These are phyloP conservation scores for Ammodytes marinus DNA, from an alignment of 2,113 vertebrate species.

Conservation along the genomic window DNA sequence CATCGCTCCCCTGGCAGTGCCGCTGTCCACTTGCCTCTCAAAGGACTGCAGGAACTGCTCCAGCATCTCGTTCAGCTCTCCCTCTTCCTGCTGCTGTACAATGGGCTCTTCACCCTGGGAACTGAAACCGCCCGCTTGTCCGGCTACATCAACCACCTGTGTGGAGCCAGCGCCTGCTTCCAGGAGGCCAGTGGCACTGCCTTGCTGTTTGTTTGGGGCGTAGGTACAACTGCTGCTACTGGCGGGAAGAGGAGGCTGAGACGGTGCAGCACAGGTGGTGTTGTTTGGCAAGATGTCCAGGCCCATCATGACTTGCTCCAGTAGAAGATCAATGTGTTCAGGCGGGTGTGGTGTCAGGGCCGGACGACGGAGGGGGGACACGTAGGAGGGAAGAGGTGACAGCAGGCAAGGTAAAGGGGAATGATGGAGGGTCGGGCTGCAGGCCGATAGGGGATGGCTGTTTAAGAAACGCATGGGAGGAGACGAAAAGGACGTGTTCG, in stretches of 20 bases:
- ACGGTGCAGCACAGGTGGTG: neutral
- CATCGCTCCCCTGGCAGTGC: constrained; percentile 11
- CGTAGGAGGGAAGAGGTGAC: constrained; percentile 5
- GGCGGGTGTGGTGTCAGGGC: constrained; percentile 1
- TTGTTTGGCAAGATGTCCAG: constrained; percentile 67
- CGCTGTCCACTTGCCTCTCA: constrained; percentile 59
- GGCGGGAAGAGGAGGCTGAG: neutral
- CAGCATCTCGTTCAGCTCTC: constrained; percentile 71
- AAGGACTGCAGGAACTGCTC: constrained; percentile 78
- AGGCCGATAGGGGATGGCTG: neutral
- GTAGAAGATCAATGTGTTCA: constrained; percentile 70
- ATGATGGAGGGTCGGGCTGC: neutral
- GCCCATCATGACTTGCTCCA: constrained; percentile 80
- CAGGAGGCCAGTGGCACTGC: neutral
- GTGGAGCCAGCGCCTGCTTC: neutral
- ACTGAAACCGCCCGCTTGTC: neutral
- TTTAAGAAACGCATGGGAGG: neutral
- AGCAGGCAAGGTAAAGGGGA: neutral
- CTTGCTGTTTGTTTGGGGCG: neutral
- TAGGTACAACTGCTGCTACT: neutral
- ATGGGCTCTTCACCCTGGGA: neutral
- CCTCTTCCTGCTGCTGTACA: constrained; percentile 62
- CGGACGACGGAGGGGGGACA: constrained; percentile 12
- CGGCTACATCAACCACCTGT: neutral
- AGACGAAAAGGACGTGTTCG: neutral